These are phyloP conservation scores for Tauraco hartlaubi DNA, from an alignment of 2,797 vertebrate genomes.

Conservation along the genomic window DNA sequence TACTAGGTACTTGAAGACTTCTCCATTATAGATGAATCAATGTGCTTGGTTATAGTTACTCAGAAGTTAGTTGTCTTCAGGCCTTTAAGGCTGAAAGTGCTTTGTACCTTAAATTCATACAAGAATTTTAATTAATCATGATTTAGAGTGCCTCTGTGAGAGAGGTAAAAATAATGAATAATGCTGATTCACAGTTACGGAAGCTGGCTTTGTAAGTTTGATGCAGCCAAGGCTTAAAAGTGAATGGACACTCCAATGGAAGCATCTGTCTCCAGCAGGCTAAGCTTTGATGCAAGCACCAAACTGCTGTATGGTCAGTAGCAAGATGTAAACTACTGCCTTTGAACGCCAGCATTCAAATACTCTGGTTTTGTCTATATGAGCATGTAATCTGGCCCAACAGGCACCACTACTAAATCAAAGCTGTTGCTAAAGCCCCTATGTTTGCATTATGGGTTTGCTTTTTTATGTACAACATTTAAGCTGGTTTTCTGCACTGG, in stretches of 20 bases:
- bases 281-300: neutral
- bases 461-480: neutral
- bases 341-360: neutral
- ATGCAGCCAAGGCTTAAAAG: neutral
- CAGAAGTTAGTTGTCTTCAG: neutral
- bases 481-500: neutral
- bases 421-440: neutral
- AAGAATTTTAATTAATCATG: neutral
- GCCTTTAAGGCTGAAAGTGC: neutral
- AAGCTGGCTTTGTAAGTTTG: neutral
- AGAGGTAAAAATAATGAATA: neutral
- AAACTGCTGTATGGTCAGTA: neutral
- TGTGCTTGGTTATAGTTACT: neutral
- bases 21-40: neutral
- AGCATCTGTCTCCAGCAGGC: neutral
- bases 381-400: neutral
- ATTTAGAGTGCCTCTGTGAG: neutral
- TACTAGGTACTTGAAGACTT: neutral
- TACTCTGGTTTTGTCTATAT: neutral
- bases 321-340: neutral
- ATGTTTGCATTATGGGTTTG: accelerated
- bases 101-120: neutral
- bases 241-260: neutral
- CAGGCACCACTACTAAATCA: neutral
- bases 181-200: neutral